Evolutionary conservation across 2,113 vertebrate species (phyloP).

Genomic region (Salvator merianae): DNA sequence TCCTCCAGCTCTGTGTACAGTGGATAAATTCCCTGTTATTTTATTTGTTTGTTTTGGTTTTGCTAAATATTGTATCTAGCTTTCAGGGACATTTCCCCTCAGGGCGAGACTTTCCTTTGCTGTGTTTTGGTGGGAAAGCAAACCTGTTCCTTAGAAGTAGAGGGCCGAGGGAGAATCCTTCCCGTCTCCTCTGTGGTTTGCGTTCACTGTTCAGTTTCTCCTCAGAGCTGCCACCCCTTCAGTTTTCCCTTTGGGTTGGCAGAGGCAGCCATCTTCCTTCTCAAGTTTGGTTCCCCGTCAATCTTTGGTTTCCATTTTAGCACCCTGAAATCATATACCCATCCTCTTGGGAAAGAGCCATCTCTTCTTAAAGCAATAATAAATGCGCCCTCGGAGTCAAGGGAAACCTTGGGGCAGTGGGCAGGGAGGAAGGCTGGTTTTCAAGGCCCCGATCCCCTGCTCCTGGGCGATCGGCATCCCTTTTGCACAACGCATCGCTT

Average conservation of each 20-base stretch:
- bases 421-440: not conserved
- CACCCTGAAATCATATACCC: not conserved
- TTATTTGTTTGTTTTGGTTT: not conserved
- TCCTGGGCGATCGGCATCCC: not conserved
- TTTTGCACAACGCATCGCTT: conserved; percentile 6
- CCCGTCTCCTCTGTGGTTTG: not conserved
- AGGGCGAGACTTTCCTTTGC: no score
- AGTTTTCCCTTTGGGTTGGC: not conserved
- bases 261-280: no score
- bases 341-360: conserved; percentile 15
- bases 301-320: not conserved
- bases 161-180: not conserved
- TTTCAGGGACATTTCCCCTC: not conserved
- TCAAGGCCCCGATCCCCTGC: not conserved
- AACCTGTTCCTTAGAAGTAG: not conserved
- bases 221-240: not conserved
- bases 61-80: not conserved
- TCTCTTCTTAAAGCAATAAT: conserved; percentile 33
- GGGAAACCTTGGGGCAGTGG: not conserved
- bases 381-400: not conserved
- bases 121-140: not conserved
- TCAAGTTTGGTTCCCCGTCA: not conserved
- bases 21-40: not conserved
- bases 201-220: not conserved
- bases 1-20: no score